Evolutionary conservation across 2,113 vertebrate genomes (phyloP), one percentile per base, ranked within the genome.

Genomic region (Cyphomyrus discorhynchus): DNA sequence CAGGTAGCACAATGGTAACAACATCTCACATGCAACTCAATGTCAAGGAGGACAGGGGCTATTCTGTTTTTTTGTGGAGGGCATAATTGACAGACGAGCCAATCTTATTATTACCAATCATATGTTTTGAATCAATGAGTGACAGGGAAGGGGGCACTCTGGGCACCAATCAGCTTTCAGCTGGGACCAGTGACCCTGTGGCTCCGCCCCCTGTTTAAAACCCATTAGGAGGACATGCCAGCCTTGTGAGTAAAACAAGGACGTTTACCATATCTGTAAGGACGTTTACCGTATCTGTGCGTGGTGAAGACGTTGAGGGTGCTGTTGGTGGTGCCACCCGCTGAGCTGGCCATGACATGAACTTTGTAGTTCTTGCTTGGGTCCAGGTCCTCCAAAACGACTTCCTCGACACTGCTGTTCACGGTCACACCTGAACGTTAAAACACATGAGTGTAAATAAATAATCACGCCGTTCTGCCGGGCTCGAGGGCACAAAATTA

Each of bases 291-390:
- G 35, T 96, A 24, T 89, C 90, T 94, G 17, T 92, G 92, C n/a
- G 97, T 98, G 83, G 56, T 95, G 91, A 98, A 98, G 19, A 83
- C 82, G 53, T 91, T 92, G 0, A 0, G 52, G 0, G 9, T 89
- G 90, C 97, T 96, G 0, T 0, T 94, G 9, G 17, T 90, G 0
- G 92, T 93, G 24, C 97, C 97, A 49, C 92, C 96, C 2, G 1
- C 74, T 82, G 95, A 96, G 53, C 46, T 95, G 91, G 96, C 97
- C 93, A 93, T 91, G 3, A 98, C 93, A 53, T 80, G 39, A 58
- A 96, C 91, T 1, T 74, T 93, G 89, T 98, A 98, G 0, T 94
- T 90, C 0, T 95, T 97, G 88, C 93, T 89, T n/a, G 95, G 93
- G 58, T 89, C 92, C 91, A 98, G 94, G 19, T 94, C 92, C 56